Conservation (phyloP, 2,113 vertebrate species). For the Psittacula cyanocephala region DNA sequence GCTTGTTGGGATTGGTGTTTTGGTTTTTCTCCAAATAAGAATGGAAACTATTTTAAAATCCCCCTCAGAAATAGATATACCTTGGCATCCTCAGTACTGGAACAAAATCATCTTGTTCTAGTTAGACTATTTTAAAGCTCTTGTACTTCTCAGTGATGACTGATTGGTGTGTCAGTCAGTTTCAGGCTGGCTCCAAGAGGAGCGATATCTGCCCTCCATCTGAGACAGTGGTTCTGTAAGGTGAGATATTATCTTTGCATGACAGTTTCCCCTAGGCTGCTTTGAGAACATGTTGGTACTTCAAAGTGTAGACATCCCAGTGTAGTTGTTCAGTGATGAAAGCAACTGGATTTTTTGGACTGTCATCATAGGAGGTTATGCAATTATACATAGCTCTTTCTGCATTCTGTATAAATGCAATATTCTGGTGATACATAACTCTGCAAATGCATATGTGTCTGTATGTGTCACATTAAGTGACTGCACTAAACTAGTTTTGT, state of each 20-base stretch:
- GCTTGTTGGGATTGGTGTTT: not conserved
- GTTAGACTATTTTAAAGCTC: not conserved
- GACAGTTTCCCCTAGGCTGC: not conserved
- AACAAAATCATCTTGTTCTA: not conserved
- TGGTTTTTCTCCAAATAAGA: not conserved
- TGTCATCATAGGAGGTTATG: not conserved
- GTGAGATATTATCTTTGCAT: not conserved
- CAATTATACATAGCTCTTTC: not conserved
- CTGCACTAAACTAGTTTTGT: not conserved
- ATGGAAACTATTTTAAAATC: not conserved
- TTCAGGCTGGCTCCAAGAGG: not conserved
- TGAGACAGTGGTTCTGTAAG: not conserved
- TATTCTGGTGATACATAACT: not conserved
- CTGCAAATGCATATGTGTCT: not conserved
- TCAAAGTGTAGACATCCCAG: not conserved
- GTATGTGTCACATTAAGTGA: not conserved
- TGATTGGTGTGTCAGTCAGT: not conserved
- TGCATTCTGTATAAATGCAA: not conserved
- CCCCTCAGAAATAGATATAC: not conserved
- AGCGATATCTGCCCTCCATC: not conserved
- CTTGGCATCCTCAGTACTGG: not conserved
- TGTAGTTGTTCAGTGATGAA: not conserved
- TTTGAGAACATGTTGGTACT: not conserved
- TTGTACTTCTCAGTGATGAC: not conserved
- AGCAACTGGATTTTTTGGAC: not conserved